A percentile compares a stretch with the other conserved stretches of the same genome.
These are phyloP conservation scores for Rhinopomastus cyanomelas DNA, from an alignment of 2,113 vertebrate species.

Conservation along the genomic window DNA sequence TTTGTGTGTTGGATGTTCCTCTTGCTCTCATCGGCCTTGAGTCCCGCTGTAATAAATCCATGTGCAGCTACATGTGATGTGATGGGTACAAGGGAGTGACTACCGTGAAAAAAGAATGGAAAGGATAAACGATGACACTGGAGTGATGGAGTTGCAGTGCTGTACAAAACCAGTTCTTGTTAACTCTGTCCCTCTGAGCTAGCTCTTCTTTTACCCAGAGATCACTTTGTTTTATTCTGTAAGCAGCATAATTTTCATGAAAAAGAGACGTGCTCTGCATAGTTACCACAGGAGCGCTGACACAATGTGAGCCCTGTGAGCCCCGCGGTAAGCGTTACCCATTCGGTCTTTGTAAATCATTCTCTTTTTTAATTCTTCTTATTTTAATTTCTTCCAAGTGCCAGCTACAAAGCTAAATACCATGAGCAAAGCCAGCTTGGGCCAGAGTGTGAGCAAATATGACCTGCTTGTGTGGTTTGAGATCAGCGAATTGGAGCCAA, in stretches of 20 bases:
- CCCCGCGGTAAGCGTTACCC: neutral
- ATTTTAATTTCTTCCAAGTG: conserved; percentile 73
- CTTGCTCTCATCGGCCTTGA: neutral
- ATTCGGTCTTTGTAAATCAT: neutral
- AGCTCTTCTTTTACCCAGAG: neutral
- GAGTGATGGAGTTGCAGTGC: neutral
- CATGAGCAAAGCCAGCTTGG: conserved; percentile 92
- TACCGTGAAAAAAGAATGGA: neutral
- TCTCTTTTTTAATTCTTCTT: neutral
- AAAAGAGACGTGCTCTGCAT: neutral
- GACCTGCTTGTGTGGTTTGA: conserved; percentile 99
- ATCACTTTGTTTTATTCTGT: neutral
- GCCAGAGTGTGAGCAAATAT: conserved; percentile 97
- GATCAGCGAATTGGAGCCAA: conserved; percentile 98
- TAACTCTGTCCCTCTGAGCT: neutral
- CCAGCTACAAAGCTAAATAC: conserved; percentile 95
- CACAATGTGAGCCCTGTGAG: neutral
- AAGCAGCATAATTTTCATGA: neutral
- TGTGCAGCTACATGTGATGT: neutral
- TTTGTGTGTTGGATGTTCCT: neutral
- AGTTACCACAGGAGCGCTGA: neutral
- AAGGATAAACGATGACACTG: neutral
- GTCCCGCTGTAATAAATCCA: neutral
- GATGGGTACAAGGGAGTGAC: neutral
- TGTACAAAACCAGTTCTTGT: neutral